These are phyloP conservation scores for Zenarchopterus dispar DNA, from an alignment of 2,797 vertebrate species.

Conservation along the genomic window DNA sequence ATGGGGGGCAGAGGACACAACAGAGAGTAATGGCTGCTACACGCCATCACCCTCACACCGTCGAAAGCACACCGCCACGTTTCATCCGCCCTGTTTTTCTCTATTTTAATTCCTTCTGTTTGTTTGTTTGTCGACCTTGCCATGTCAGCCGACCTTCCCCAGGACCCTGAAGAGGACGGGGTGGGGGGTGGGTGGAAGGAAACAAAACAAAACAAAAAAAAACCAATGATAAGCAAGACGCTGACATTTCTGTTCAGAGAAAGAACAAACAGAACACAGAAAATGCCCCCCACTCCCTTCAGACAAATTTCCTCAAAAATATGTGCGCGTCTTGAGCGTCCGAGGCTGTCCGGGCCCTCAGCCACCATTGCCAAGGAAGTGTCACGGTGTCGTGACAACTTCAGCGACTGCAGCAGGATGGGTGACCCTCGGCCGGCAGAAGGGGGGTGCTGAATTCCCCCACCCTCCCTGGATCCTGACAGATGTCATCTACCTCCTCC, in stretches of 20 bases:
- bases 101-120: constrained; percentile 80
- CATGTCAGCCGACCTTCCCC: constrained; percentile 82
- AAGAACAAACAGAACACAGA: constrained; percentile 70
- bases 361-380: constrained; percentile 81
- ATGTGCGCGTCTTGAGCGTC: constrained; percentile 68
- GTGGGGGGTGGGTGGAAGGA: constrained; percentile 4
- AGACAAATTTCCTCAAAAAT: constrained; percentile 77
- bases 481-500: constrained; percentile 86
- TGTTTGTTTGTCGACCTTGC: constrained; percentile 85
- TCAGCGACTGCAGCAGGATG: constrained; percentile 74
- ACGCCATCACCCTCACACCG: constrained; percentile 64
- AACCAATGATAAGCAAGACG: constrained; percentile 52
- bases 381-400: constrained; percentile 81
- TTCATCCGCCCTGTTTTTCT: constrained; percentile 73
- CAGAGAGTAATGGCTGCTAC: constrained; percentile 72
- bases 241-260: constrained; percentile 74
- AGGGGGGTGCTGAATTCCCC: constrained; percentile 61
- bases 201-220: neutral
- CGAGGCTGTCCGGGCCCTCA: constrained; percentile 61
- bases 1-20: constrained; percentile 82
- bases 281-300: constrained; percentile 50
- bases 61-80: constrained; percentile 61
- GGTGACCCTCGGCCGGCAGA: constrained; percentile 78
- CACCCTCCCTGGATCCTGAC: constrained; percentile 79
- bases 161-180: constrained; percentile 63